Evolutionary conservation across 2,113 vertebrate genomes (phyloP), one percentile per base, ranked within the genome.

Genomic region (Oncorhynchus mykiss): DNA sequence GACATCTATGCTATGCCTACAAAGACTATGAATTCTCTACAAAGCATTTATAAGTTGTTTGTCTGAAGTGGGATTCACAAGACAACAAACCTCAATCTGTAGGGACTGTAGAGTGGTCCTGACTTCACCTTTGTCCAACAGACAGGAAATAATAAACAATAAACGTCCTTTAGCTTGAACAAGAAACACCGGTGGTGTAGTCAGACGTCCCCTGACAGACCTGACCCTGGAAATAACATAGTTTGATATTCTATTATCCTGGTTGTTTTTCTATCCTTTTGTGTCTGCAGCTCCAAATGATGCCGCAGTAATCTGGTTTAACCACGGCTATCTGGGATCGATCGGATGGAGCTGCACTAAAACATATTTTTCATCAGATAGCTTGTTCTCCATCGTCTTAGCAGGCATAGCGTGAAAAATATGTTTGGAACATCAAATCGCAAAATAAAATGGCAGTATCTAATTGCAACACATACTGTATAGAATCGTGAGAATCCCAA

Each of bases 311-410:
- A 78, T 75, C 72, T 75, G 75, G 90, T 91, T 90, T 88, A 74
- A 82, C 86, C 66, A 77, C 68, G 80, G 88, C 82, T 85, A 75
- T 86, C 85, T 86, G 73, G 69, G 79, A 91, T 93, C 64, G 90
- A 92, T 91, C 82, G 81, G 77, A 74, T 85, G 71, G 77, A 39
- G 2, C 39, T 9, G 8, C 39, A 9, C 39, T 2, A 9, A 39
- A 39, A 39, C 8, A 0, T 39, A 9, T 39, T 39, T 39, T 39
- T 39, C 7, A 39, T 39, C 39, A 8, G 9, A 39, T 2, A 39
- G 39, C 39, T 39, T 39, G 39, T 9, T 9, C 7, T 39, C 39
- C 39, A 9, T 39, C 39, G 0, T 9, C 0, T 39, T 39, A 39
- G 39, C 39, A 39, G 39, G 39, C 39, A 39, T 39, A 39, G 7